Conservation (phyloP, 2,797 vertebrate genomes). For the Ficedula albicollis region DNA sequence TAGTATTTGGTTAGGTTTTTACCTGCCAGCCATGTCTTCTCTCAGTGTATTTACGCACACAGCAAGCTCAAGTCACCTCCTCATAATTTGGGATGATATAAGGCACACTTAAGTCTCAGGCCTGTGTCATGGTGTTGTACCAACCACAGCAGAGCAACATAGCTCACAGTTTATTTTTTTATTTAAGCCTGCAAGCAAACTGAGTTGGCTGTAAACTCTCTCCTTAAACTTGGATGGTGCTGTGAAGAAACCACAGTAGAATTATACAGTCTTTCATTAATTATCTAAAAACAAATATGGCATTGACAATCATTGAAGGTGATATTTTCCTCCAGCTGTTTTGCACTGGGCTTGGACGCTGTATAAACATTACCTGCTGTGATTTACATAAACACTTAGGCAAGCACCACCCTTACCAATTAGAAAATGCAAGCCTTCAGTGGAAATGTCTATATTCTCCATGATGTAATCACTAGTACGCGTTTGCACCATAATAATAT, state of each 20-base stretch:
- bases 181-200: neutral
- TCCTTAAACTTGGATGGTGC: neutral
- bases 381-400: neutral
- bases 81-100: neutral
- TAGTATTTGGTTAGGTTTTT: neutral
- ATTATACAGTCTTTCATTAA: neutral
- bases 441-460: neutral
- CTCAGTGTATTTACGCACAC: neutral
- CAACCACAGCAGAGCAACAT: neutral
- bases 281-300: neutral
- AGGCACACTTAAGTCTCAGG: neutral
- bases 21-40: neutral
- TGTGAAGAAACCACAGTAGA: neutral
- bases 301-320: neutral
- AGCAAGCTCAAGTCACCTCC: neutral
- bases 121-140: neutral
- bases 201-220: neutral
- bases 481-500: neutral
- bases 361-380: constrained; percentile 26
- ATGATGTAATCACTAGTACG: neutral
- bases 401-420: neutral
- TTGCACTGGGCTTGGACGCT: neutral
- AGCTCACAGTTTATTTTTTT: neutral
- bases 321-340: constrained; percentile 4
- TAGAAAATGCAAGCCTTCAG: neutral